Evolutionary conservation across 2,797 vertebrate species (phyloP).

Genomic region (Naso thynnoides): DNA sequence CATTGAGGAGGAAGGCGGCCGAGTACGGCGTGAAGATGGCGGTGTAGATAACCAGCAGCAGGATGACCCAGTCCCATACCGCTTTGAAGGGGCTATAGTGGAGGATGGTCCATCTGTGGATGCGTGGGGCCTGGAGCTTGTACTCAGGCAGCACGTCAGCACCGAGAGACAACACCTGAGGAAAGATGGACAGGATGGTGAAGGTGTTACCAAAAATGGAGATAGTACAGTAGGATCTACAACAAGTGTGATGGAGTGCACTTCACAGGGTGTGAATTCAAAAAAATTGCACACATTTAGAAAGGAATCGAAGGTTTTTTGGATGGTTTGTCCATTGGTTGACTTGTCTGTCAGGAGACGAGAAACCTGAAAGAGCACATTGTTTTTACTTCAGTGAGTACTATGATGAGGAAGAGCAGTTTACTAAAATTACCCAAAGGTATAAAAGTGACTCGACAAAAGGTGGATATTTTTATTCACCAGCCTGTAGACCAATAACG

Average conservation of each 20-base stretch:
- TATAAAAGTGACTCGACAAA: not conserved
- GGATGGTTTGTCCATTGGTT: not conserved
- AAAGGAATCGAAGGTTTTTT: not conserved
- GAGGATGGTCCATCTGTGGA: constrained; percentile 97
- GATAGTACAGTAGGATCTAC: not conserved
- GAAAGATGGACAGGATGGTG: not conserved
- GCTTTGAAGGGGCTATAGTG: constrained; percentile 99
- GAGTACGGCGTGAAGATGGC: constrained; percentile 98
- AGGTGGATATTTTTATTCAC: not conserved
- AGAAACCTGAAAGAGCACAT: too few species aligned
- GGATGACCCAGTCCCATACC: constrained; percentile 98
- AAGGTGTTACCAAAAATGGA: not conserved
- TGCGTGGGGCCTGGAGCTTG: constrained; percentile 95
- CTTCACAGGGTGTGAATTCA: not conserved
- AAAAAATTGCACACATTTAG: not conserved
- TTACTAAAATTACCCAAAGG: not conserved
- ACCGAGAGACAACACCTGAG: constrained; percentile 94
- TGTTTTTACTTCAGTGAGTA: too few species aligned
- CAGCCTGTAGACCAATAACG: not conserved
- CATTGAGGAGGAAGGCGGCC: constrained; percentile 95
- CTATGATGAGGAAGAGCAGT: too few species aligned
- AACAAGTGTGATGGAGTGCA: not conserved
- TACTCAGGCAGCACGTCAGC: constrained; percentile 98
- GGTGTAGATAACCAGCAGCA: constrained; percentile 98
- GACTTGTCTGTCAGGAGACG: not conserved